Evolutionary conservation across 2,113 vertebrate genomes (phyloP).

Genomic region (Phyllostomus hastatus): DNA sequence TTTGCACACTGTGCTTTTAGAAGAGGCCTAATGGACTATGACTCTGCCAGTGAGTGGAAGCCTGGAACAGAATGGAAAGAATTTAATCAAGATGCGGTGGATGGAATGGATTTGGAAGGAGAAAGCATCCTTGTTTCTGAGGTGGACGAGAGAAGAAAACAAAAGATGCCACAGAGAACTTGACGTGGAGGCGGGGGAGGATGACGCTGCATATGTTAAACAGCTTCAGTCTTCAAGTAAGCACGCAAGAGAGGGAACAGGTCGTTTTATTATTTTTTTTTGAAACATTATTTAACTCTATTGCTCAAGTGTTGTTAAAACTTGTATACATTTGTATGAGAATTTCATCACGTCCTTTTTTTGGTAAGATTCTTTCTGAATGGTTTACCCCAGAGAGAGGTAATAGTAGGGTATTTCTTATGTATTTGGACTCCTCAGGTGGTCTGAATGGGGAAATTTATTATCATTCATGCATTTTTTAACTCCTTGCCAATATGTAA

Average conservation of each 20-base stretch:
- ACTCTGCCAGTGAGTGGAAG: background rate
- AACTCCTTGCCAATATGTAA: background rate
- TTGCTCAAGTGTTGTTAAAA: background rate
- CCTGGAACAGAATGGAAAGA: background rate
- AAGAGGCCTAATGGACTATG: conserved; percentile 18
- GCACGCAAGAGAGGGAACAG: background rate
- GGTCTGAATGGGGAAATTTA: background rate
- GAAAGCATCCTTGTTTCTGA: background rate
- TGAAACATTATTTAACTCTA: background rate
- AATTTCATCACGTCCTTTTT: background rate
- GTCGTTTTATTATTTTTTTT: background rate
- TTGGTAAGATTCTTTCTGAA: background rate
- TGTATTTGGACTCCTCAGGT: background rate
- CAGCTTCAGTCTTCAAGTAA: conserved; percentile 4
- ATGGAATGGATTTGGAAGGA: background rate
- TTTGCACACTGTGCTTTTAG: background rate
- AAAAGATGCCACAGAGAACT: background rate
- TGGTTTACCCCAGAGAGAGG: background rate
- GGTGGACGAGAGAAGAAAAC: background rate
- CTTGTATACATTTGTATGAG: background rate
- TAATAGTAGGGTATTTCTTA: background rate
- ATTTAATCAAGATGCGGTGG: background rate
- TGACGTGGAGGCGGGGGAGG: background rate
- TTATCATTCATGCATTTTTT: background rate
- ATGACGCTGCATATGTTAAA: background rate